These are phyloP conservation scores for Eledone cirrhosa DNA, from an alignment of 2,888 invertebrate species.

Conservation along the genomic window DNA sequence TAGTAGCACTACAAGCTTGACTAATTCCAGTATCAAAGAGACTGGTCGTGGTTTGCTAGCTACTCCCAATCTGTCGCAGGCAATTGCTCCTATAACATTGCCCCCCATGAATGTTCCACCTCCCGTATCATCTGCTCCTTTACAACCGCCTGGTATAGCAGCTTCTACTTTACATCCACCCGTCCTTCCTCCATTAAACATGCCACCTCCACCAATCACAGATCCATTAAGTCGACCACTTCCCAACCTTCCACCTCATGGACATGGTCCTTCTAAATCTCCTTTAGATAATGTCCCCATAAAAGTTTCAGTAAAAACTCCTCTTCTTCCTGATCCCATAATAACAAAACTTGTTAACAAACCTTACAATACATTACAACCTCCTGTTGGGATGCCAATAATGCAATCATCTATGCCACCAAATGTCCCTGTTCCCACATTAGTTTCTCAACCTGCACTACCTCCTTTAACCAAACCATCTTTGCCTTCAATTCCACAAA, in stretches of 20 bases:
- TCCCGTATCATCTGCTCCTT: conserved; percentile 20
- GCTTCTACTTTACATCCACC: conserved; percentile 34
- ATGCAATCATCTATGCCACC: not conserved
- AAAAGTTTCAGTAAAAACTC: conserved; percentile 11
- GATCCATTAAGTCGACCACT: conserved; percentile 37
- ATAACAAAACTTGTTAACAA: not conserved
- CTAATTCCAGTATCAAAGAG: conserved; percentile 1
- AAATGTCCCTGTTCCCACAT: not conserved
- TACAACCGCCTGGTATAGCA: conserved; percentile 21
- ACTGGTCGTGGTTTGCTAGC: not conserved
- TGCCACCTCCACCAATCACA: conserved; percentile 32
- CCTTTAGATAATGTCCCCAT: conserved; percentile 29
- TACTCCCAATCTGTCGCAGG: not conserved
- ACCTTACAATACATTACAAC: not conserved
- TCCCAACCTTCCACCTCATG: conserved; percentile 36
- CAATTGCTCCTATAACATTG: conserved; percentile 28
- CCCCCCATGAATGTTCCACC: conserved; percentile 35
- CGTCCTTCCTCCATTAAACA: conserved; percentile 30
- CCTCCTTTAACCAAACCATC: not conserved
- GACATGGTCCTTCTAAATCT: conserved; percentile 28
- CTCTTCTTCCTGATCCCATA: not conserved
- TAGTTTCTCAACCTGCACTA: conserved; percentile 5
- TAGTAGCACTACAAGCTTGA: not conserved
- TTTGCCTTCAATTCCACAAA: not conserved
- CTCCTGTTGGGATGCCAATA: conserved; percentile 20